A percentile compares a stretch with the other conserved stretches of the same genome.
phyloP scores from a whole-genome alignment of 1,140 invertebrate species.

The Aphis gossypii region DNA sequence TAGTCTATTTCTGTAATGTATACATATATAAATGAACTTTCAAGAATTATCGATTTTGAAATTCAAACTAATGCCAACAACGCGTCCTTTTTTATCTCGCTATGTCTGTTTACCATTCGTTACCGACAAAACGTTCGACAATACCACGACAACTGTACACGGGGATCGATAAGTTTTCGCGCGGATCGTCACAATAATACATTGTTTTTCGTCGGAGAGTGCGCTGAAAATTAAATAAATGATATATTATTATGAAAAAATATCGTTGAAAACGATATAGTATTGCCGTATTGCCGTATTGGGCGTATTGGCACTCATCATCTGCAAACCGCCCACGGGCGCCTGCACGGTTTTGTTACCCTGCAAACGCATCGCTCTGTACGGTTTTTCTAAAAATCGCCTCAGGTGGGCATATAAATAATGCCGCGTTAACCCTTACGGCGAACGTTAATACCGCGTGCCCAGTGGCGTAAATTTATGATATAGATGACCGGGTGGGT shows the following conservation, averaged over 20 bases:
- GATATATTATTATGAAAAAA: not conserved
- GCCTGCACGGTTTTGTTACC: not conserved
- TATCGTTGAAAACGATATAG: not conserved
- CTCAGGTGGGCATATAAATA: too few relatives aligned
- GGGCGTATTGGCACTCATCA: not conserved
- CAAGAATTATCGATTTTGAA: not conserved
- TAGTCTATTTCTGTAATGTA: not conserved
- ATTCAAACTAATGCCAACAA: not conserved
- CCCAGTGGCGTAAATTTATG: too few relatives aligned
- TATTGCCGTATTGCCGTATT: too few relatives aligned
- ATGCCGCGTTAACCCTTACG: too few relatives aligned
- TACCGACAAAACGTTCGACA: not conserved
- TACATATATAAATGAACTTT: not conserved
- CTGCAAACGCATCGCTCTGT: not conserved
- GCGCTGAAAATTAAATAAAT: not conserved
- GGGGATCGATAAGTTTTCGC: not conserved
- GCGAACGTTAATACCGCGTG: too few relatives aligned
- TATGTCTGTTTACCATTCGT: not conserved
- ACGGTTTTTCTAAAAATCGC: not conserved
- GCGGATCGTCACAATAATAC: not conserved
- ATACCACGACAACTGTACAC: rapidly evolving
- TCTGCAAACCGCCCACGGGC: not conserved
- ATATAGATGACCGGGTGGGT: not conserved
- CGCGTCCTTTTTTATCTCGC: not conserved
- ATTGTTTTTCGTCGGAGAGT: not conserved